These are phyloP conservation scores for Saturnia japonica DNA, from an alignment of 2,888 invertebrate species.

Conservation along the genomic window DNA sequence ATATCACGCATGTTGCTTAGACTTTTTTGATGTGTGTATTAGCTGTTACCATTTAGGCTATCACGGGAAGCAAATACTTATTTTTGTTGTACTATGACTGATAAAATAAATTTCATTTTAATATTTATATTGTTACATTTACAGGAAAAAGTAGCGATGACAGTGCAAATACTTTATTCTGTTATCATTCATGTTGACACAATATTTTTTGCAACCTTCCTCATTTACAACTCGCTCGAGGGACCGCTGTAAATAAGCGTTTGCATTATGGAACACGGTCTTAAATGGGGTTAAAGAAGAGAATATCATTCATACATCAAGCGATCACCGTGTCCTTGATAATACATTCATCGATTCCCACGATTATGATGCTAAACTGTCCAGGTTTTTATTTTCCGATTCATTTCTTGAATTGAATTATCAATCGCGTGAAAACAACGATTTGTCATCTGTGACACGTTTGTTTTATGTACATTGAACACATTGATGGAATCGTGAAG, in stretches of 20 bases:
- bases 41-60: not conserved
- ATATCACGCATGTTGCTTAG: no score
- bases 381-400: not conserved
- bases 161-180: slow-evolving; percentile 6
- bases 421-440: not conserved
- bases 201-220: slow-evolving; percentile 13
- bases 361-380: not conserved
- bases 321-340: not conserved
- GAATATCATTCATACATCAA: slow-evolving; percentile 12
- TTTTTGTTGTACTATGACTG: not conserved
- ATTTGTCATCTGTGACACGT: not conserved
- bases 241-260: slow-evolving; percentile 4
- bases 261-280: slow-evolving; percentile 7
- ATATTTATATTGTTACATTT: not conserved
- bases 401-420: not conserved
- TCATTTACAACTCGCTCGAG: slow-evolving; percentile 6
- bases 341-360: slow-evolving; percentile 2
- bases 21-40: no score
- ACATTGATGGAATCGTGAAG: not conserved
- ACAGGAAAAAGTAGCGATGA: slow-evolving; percentile 9
- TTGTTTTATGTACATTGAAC: not conserved
- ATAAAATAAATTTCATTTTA: not conserved
- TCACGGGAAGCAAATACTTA: not conserved
- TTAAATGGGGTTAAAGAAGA: slow-evolving; percentile 13
- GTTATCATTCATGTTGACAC: slow-evolving; percentile 8